Evolutionary conservation across 1,140 invertebrate species (phyloP).

Genomic region (Lepidurus apus): DNA sequence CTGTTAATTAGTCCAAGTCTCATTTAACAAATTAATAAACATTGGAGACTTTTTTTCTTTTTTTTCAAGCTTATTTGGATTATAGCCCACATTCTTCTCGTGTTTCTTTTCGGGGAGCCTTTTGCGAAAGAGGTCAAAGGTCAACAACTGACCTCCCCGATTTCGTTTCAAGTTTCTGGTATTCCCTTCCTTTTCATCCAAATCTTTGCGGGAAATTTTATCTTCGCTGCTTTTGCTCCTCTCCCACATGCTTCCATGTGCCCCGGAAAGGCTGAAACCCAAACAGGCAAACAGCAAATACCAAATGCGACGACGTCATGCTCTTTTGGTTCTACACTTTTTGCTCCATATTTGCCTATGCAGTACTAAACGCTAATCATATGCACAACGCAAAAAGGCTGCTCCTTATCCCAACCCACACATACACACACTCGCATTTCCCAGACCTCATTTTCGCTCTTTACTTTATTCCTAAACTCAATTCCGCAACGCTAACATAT

Average conservation of each 20-base stretch:
- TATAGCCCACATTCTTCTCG: background rate
- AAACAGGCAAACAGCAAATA: background rate
- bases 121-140: background rate
- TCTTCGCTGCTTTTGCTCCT: background rate
- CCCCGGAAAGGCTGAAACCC: background rate
- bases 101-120: too few species aligned
- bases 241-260: background rate
- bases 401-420: slow-evolving; percentile 3
- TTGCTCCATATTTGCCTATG: slow-evolving; percentile 1
- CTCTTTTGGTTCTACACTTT: background rate
- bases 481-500: too few species aligned
- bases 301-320: slow-evolving; percentile 1
- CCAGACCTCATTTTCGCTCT: background rate
- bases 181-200: background rate
- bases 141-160: background rate
- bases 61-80: background rate
- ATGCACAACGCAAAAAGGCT: background rate
- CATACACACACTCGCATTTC: background rate
- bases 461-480: background rate
- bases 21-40: slow-evolving; percentile 17
- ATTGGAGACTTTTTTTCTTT: background rate
- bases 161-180: background rate
- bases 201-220: background rate
- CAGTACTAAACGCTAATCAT: slow-evolving; percentile 4
- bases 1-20: background rate